Evolutionary conservation across 2,888 invertebrate species (phyloP), one percentile per base, ranked within the genome.

Genomic region (Stictocephala bisonia): DNA sequence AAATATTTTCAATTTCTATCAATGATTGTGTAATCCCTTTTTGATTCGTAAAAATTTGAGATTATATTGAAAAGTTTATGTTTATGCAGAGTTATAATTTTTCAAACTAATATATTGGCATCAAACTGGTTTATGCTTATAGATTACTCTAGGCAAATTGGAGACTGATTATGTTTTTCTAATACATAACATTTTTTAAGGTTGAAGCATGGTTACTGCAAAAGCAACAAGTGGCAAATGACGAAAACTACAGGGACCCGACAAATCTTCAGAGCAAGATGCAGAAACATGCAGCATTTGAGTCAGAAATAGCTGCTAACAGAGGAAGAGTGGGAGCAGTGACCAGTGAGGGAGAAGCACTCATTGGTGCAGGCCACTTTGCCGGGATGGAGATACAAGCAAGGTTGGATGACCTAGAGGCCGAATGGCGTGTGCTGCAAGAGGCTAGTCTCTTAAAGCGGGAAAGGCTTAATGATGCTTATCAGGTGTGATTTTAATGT

Each of bases 181-280:
- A 24, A n/a, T n/a, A n/a, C n/a, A n/a, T n/a, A n/a, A n/a, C n/a
- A n/a, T n/a, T n/a, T 67, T 64, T 48, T 58, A 67, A 83, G 83
- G 94, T 95, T 77, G 90, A 94, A 81, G 91, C 93, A 44, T 99
- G 99, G 98, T 88, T 99, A 78, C 90, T 92, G 77, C 95, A 96
- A 82, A 98, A 99, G 85, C 90, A 96, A 82, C 96, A 97, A 84
- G 90, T 95, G 6, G 98, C 97, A 0, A 88, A 89, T 71, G 99
- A 99, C 82, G 97, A 97, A 82, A 95, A 92, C 81, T 99, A 97
- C 84, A 88, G 96, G 70, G 99, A 99, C 81, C 91, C 95, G 0
- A 95, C 93, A n/a, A 99, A 99, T 84, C 87, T 99, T n/a, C 95
- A 97, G 82, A 94, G 93, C 80, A 98, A 98, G 85, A 94, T 97